Conservation (phyloP, 2,797 vertebrate species). For the Hemitrygon akajei region DNA sequence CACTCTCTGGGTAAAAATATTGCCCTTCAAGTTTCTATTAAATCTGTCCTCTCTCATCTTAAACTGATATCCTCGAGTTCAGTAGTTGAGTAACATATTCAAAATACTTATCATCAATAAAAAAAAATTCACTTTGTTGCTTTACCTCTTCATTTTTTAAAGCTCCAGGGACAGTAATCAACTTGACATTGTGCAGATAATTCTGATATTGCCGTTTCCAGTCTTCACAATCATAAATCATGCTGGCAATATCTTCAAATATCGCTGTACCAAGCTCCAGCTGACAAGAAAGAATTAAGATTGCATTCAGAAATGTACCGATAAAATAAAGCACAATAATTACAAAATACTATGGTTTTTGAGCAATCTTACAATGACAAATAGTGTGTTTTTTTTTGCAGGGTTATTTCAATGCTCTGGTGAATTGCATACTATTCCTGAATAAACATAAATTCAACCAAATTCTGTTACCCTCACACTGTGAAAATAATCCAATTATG, state of each 20-base stretch:
- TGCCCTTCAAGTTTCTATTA: too few species aligned
- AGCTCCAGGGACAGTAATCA: conserved; percentile 61
- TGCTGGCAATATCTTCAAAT: conserved; percentile 71
- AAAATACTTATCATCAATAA: too few species aligned
- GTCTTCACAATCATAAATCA: conserved; percentile 78
- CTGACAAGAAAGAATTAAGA: conserved; percentile 50
- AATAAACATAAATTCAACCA: background rate
- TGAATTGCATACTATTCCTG: background rate
- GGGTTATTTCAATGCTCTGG: background rate
- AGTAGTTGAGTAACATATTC: too few species aligned
- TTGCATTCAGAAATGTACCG: background rate
- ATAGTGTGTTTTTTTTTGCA: background rate
- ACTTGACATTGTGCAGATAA: conserved; percentile 63
- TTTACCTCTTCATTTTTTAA: conserved; percentile 41
- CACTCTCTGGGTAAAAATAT: too few species aligned
- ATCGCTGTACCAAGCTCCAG: conserved; percentile 62
- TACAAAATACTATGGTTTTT: background rate
- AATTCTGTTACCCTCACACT: background rate
- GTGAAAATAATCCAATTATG: background rate
- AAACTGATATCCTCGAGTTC: too few species aligned
- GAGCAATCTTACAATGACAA: background rate
- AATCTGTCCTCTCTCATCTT: too few species aligned
- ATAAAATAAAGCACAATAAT: background rate
- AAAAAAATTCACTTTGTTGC: background rate
- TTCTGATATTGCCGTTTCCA: conserved; percentile 75